Base-by-base conservation (phyloP, 2,797 vertebrate genomes). In the Lagodon rhomboides region DNA sequence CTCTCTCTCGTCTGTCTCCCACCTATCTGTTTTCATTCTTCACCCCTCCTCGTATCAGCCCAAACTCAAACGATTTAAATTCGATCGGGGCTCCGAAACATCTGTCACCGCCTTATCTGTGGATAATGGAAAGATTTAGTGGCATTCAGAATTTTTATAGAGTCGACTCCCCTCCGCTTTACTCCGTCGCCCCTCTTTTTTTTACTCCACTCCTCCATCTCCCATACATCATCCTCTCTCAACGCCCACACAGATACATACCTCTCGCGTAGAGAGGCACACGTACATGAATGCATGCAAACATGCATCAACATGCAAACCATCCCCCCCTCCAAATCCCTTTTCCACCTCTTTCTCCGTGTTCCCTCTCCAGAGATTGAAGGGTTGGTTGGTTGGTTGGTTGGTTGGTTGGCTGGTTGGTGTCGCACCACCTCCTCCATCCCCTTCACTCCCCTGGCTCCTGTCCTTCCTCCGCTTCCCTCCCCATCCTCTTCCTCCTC, bases 61-160 rank as follows among this genome's bases (percentile, higher is more conserved):
- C 73, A 49, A 90, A 80, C 74, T 71, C 34, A 23, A 83, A 46
- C 53, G 41, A 79, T 90, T 85, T 78, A 64, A 85, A 88, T 90
- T 86, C 77, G 82, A 79, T 88, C 88, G 46, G 69, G 34, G 61
- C 83, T 75, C 64, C 12, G 3, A 75, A 87, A 87, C 90, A 89
- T 91, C 91, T 87, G 88, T 89, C 87, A 76, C 20, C 18, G 68
- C 76, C 87, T 89, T 80, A 90, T 91, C 88, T 77, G 84, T 41
- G 82, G 85, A 87, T 89, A 89, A 89, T 85, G 77, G 85, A 82
- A 82, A 85, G 85, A 92, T 86, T 89, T 91, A 88, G 81, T 75
- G 76, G 72, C 87, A 67, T 85, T 85, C 64, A 75, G n/a, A 70
- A 62, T 73, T 54, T n/a, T 89, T 77, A 84, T 78, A 68, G 77